phyloP scores from a whole-genome alignment of 92 coral and sea anemone genomes.

The Umimayanthus kanabou region DNA sequence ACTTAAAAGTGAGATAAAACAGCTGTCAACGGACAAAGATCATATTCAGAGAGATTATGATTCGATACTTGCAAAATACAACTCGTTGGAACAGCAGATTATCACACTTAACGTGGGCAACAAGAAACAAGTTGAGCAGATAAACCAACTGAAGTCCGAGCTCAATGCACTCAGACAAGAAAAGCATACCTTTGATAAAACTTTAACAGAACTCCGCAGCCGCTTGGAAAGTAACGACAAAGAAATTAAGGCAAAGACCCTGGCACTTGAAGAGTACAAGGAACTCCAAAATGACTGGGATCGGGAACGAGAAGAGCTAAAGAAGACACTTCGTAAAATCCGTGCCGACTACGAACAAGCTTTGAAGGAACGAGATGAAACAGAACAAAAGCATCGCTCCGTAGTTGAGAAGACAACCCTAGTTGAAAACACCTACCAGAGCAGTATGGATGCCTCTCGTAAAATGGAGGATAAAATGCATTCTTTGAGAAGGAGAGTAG shows the following conservation, averaged over 20 bases:
- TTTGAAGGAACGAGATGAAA: constrained; percentile 57
- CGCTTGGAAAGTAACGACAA: constrained; percentile 63
- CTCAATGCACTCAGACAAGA: constrained; percentile 73
- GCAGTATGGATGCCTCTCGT: constrained; percentile 72
- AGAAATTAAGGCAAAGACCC: constrained; percentile 55
- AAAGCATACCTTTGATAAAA: constrained; percentile 60
- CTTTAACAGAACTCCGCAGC: constrained; percentile 64
- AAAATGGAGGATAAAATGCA: constrained; percentile 71
- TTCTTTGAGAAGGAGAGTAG: constrained; percentile 60
- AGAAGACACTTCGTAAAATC: constrained; percentile 62
- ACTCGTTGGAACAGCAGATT: constrained; percentile 78
- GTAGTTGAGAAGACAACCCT: constrained; percentile 63
- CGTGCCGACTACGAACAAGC: constrained; percentile 61
- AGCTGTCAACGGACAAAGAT: constrained; percentile 65
- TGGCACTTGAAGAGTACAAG: constrained; percentile 60
- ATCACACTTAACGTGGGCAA: constrained; percentile 56
- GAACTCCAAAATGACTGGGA: constrained; percentile 55
- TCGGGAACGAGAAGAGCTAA: constrained; percentile 58
- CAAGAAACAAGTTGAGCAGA: constrained; percentile 73
- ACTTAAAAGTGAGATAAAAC: constrained; percentile 56
- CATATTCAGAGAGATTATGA: constrained; percentile 83
- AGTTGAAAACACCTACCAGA: constrained; percentile 64
- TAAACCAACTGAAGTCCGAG: constrained; percentile 71
- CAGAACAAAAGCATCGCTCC: constrained; percentile 64
- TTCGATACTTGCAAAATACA: constrained; percentile 57